Evolutionary conservation across 2,888 invertebrate genomes (phyloP).

Genomic region (Drosophila mettleri): DNA sequence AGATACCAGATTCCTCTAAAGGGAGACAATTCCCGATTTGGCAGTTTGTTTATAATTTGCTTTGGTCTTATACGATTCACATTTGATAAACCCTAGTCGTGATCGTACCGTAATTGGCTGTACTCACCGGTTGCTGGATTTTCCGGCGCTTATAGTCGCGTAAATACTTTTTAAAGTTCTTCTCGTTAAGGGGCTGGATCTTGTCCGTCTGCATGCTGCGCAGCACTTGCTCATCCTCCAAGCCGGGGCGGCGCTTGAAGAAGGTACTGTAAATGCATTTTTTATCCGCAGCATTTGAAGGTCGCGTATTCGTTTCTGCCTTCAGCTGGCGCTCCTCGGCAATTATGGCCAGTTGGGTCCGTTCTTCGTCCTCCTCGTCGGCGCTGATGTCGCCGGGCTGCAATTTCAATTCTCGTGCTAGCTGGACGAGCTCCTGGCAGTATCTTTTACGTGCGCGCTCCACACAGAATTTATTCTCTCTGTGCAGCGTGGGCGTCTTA

Average conservation of each 20-base stretch:
- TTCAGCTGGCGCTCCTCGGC: constrained; percentile 42
- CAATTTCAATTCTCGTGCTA: constrained; percentile 90
- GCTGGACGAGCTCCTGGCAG: constrained; percentile 88
- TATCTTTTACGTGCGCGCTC: constrained; percentile 86
- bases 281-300: constrained; percentile 71
- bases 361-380: constrained; percentile 85
- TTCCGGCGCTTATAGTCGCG: constrained; percentile 90
- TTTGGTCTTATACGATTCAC: background rate
- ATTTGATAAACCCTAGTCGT: background rate
- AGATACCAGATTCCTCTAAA: no score
- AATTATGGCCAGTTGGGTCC: constrained; percentile 28
- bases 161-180: constrained; percentile 87
- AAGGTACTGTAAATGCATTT: constrained; percentile 81
- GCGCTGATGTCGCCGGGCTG: constrained; percentile 86
- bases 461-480: constrained; percentile 85
- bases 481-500: constrained; percentile 82
- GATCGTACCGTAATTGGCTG: background rate
- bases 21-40: background rate
- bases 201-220: constrained; percentile 65
- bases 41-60: background rate
- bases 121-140: constrained; percentile 88
- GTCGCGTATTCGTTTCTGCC: constrained; percentile 33
- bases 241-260: constrained; percentile 69
- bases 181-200: constrained; percentile 69
- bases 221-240: constrained; percentile 75